phyloP scores from a whole-genome alignment of 2,888 invertebrate species.

The Leptopilina syphax region DNA sequence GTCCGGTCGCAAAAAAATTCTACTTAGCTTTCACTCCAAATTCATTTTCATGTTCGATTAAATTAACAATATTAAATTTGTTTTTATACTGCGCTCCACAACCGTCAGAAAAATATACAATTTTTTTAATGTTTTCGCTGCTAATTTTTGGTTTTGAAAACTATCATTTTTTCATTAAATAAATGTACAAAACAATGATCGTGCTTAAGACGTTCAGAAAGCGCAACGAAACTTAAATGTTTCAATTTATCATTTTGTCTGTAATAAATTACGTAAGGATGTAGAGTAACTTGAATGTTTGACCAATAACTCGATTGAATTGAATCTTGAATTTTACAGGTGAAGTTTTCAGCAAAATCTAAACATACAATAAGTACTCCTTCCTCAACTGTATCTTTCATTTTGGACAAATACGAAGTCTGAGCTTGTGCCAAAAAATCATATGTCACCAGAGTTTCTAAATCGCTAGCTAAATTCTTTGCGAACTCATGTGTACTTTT shows the following conservation, averaged over 20 bases:
- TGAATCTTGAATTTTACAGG: no score
- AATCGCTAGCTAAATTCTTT: neutral
- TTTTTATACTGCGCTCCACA: constrained; percentile 1
- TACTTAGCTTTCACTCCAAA: neutral
- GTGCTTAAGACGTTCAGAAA: no score
- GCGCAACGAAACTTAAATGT: constrained; percentile 2
- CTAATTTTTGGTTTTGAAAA: no score
- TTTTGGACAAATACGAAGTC: neutral
- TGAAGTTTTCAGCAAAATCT: no score
- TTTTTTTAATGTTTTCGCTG: constrained; percentile 22
- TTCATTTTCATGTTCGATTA: neutral
- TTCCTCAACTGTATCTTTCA: neutral
- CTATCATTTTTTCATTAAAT: no score
- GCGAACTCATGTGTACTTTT: neutral
- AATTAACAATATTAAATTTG: neutral
- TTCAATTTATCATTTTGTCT: no score
- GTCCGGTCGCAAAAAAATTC: constrained; percentile 20
- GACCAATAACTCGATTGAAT: no score
- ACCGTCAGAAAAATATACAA: neutral
- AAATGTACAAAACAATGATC: no score
- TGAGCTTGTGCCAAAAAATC: constrained; percentile 17
- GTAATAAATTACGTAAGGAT: no score
- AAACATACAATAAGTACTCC: neutral
- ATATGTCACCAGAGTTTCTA: neutral
- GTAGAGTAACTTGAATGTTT: no score